A percentile compares a stretch with the other conserved stretches of the same genome.
Evolutionary conservation across 2,888 invertebrate genomes (phyloP).

Genomic region (Stenichneumon culpator): DNA sequence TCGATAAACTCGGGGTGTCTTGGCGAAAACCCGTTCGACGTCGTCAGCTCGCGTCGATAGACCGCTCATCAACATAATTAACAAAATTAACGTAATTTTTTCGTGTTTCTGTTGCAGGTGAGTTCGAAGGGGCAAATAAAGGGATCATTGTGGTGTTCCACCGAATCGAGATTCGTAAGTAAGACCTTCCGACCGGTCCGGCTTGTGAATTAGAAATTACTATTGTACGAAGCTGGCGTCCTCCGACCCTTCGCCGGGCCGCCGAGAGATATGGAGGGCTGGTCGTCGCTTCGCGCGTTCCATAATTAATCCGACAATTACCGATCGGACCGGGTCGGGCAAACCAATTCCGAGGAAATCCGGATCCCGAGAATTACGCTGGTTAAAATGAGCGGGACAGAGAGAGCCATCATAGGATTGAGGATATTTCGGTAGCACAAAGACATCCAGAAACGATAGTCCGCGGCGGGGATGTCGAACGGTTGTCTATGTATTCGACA

Average conservation of each 20-base stretch:
- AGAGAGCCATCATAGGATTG: slow-evolving; percentile 32
- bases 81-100: slow-evolving; percentile 49
- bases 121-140: slow-evolving; percentile 66
- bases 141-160: slow-evolving; percentile 19
- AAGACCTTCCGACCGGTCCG: slow-evolving; percentile 46
- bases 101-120: slow-evolving; percentile 79
- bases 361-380: slow-evolving; percentile 72
- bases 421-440: slow-evolving; percentile 35
- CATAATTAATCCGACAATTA: slow-evolving; percentile 82
- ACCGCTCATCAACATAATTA: slow-evolving; percentile 1
- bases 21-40: neutral
- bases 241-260: neutral
- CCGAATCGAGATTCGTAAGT: slow-evolving; percentile 65
- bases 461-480: slow-evolving; percentile 36
- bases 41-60: neutral
- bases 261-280: neutral
- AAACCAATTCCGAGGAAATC: slow-evolving; percentile 67
- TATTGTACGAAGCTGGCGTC: slow-evolving; percentile 68
- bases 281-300: slow-evolving; percentile 56
- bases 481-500: neutral
- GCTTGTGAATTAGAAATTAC: slow-evolving; percentile 68
- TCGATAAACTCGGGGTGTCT: slow-evolving; percentile 2
- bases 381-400: slow-evolving; percentile 67
- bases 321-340: slow-evolving; percentile 69
- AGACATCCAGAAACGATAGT: slow-evolving; percentile 52